Evolutionary conservation across 2,113 vertebrate genomes (phyloP).

Genomic region (Syrmaticus mikado): DNA sequence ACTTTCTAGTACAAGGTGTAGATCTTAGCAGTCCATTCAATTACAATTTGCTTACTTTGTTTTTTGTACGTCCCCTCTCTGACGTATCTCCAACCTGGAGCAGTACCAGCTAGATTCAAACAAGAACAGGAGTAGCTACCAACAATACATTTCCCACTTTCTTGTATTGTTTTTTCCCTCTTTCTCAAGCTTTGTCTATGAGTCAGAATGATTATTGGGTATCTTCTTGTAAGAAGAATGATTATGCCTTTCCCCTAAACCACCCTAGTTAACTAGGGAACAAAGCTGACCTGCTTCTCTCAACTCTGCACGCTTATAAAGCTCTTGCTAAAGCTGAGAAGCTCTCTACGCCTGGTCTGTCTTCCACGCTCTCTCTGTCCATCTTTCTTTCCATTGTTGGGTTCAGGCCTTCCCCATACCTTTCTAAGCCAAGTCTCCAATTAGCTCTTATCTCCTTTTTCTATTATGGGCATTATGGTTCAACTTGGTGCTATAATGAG

Average conservation of each 20-base stretch:
- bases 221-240: background rate
- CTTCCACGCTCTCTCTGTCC: background rate
- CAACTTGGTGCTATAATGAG: background rate
- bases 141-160: background rate
- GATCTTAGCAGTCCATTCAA: background rate
- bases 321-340: background rate
- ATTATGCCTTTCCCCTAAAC: background rate
- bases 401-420: background rate
- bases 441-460: background rate
- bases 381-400: accelerated
- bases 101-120: background rate
- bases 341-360: background rate
- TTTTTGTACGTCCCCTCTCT: background rate
- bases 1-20: background rate
- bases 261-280: background rate
- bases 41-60: background rate
- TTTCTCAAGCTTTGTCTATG: background rate
- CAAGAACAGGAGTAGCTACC: background rate
- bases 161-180: accelerated
- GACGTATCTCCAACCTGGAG: background rate
- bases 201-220: background rate
- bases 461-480: background rate
- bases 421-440: background rate
- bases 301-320: background rate
- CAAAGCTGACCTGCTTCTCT: background rate